These are phyloP conservation scores for Prionailurus bengalensis DNA, from an alignment of 2,113 vertebrate species.

Conservation along the genomic window DNA sequence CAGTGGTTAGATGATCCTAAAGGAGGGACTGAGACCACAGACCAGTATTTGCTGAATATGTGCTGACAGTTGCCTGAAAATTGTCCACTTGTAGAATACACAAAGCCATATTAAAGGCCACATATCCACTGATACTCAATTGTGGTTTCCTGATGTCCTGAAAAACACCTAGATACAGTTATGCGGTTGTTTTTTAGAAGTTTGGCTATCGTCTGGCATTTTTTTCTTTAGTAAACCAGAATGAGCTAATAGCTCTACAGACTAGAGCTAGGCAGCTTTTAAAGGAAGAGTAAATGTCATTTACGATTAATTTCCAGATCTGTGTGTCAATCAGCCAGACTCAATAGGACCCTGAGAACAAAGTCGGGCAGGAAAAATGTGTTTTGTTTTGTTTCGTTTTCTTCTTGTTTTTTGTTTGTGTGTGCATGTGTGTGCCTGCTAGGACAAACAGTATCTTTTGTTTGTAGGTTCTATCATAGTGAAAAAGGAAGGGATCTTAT, in stretches of 20 bases:
- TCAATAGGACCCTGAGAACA: background rate
- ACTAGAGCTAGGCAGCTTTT: constrained; percentile 35
- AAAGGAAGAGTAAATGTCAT: constrained; percentile 66
- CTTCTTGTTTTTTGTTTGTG: too few species aligned
- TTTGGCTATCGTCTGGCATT: background rate
- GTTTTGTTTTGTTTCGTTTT: too few species aligned
- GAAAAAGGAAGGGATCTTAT: background rate
- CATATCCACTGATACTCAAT: background rate
- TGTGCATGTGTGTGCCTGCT: background rate
- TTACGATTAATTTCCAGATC: constrained; percentile 53
- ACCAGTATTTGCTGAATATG: background rate
- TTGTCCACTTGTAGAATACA: background rate
- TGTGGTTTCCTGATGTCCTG: background rate
- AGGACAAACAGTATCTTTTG: background rate
- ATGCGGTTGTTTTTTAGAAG: background rate
- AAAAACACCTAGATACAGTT: background rate
- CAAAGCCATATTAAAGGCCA: background rate
- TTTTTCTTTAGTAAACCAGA: constrained; percentile 22
- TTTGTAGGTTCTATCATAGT: background rate
- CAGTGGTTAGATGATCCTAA: background rate
- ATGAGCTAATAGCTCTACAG: background rate
- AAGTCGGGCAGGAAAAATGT: background rate
- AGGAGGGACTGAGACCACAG: background rate
- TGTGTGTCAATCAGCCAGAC: background rate
- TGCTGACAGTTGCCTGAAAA: background rate